These are phyloP conservation scores for Echeneis naucrates DNA, from an alignment of 2,797 vertebrate genomes.

Conservation along the genomic window DNA sequence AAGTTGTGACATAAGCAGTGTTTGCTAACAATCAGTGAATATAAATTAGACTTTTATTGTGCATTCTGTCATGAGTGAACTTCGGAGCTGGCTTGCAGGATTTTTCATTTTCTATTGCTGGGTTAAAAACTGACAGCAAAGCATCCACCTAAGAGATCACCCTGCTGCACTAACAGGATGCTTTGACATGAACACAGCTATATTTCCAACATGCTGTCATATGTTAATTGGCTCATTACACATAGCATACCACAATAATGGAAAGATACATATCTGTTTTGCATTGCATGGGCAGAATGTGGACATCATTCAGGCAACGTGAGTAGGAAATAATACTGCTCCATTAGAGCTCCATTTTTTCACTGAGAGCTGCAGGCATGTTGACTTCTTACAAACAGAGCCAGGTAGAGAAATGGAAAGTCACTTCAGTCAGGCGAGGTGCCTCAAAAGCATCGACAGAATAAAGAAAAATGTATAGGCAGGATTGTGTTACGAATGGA, in stretches of 20 bases:
- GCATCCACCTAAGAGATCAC: neutral
- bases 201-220: neutral
- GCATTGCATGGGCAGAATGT: neutral
- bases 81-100: neutral
- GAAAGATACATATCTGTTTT: neutral
- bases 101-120: neutral
- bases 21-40: neutral
- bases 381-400: conserved; percentile 29
- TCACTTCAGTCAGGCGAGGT: conserved; percentile 7
- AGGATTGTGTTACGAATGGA: conserved; percentile 27
- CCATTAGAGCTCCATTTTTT: neutral
- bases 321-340: neutral
- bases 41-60: neutral
- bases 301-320: neutral
- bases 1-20: neutral
- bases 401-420: conserved; percentile 5
- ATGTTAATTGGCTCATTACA: neutral
- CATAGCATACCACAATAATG: conserved; percentile 3
- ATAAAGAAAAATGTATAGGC: conserved; percentile 32
- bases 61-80: too few species aligned
- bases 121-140: conserved; percentile 6
- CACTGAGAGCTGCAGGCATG: neutral
- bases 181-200: neutral
- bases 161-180: neutral
- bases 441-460: conserved; percentile 31